Evolutionary conservation across 2,888 invertebrate species (phyloP).

Genomic region (Brassicogethes aeneus): DNA sequence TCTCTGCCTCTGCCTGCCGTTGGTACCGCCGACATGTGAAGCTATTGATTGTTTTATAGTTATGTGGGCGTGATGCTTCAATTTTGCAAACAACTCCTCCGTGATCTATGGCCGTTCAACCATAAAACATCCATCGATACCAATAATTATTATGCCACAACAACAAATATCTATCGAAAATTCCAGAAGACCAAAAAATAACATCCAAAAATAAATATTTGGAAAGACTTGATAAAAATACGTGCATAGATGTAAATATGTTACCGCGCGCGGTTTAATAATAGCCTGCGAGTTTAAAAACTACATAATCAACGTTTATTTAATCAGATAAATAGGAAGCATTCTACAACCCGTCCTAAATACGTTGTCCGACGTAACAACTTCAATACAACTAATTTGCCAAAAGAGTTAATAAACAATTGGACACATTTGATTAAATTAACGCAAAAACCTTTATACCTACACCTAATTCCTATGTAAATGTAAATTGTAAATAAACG

Average conservation of each 20-base stretch:
- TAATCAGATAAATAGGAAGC: slow-evolving; percentile 21
- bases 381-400: slow-evolving; percentile 15
- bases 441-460: too few species aligned
- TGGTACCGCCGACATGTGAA: slow-evolving; percentile 15
- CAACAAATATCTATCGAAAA: too few species aligned
- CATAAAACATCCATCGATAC: too few species aligned
- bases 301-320: slow-evolving; percentile 17
- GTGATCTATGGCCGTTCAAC: too few species aligned
- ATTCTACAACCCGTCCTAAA: slow-evolving; percentile 26
- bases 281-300: slow-evolving; percentile 9
- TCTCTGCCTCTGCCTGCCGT: too few species aligned
- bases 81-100: background rate
- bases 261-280: slow-evolving; percentile 1
- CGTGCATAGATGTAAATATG: slow-evolving; percentile 4
- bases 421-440: too few species aligned
- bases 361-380: slow-evolving; percentile 18
- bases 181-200: too few species aligned
- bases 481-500: background rate
- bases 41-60: slow-evolving; percentile 25
- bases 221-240: background rate
- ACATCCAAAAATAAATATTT: too few species aligned
- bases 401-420: background rate
- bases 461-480: background rate
- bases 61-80: slow-evolving; percentile 25
- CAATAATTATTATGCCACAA: too few species aligned